Base-by-base conservation (phyloP, 2,113 vertebrate species). In the Bagarius yarrelli region DNA sequence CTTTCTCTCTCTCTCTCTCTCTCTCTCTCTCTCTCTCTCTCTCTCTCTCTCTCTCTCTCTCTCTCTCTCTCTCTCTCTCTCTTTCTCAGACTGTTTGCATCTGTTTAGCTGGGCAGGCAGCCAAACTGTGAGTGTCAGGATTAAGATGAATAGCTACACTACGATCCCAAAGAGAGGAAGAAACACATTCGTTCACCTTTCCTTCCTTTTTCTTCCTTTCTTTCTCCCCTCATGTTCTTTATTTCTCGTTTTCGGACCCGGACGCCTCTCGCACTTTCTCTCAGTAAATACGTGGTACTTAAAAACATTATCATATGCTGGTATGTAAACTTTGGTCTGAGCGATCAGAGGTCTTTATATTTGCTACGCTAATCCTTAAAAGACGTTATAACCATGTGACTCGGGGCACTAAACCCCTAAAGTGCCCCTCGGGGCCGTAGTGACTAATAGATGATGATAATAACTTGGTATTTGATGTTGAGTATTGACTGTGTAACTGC, bases 61-160 rank as follows among this genome's bases (percentile, higher is more conserved):
- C 70, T 69, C 34, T 23, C 73, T 69, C 63, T 13, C 25, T 69
- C 52, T 74, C 69, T 52, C 47, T 78, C 72, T 55, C 86, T 52
- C 80, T 86, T 83, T 77, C 81, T 84, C 84, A 85, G 85, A 89
- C 79, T 8, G 78, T 13, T 74, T 86, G 75, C 85, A 87, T 81
- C 87, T 80, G 88, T 69, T 72, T 78, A 18, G 82, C 86, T 70
- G 90, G 90, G 87, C 91, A 87, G 83, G 6, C 36, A 70, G 89
- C 86, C 81, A 86, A 83, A 57, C 61, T 83, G 83, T 89, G 84
- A 77, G 83, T 47, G 85, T 86, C 87, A 87, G 85, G 87, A 89
- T 91, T 81, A 90, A 88, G 85, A 89, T 83, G 76, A 88, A 88
- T 88, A 81, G 88, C 83, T 81, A 52, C 85, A 44, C 82, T 79